A percentile compares a stretch with the other conserved stretches of the same genome.
These are phyloP conservation scores for Paradisaea rubra DNA, from an alignment of 2,113 vertebrate species.

Conservation along the genomic window DNA sequence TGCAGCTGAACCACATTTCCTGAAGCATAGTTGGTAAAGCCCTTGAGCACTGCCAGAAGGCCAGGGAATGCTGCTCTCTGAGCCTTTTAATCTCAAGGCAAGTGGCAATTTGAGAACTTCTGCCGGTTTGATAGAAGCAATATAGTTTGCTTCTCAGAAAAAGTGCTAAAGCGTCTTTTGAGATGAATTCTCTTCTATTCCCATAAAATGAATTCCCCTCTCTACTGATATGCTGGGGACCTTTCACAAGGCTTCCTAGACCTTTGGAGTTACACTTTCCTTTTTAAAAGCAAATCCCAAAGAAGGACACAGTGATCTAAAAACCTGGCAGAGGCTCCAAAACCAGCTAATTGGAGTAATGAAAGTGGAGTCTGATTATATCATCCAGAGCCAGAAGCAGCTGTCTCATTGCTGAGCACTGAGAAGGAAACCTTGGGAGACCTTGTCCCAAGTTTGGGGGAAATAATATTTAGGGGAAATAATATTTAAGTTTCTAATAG, in stretches of 20 bases:
- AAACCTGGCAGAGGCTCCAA: neutral
- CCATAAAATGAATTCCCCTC: neutral
- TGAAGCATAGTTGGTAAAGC: neutral
- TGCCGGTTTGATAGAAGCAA: neutral
- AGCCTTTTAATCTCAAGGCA: neutral
- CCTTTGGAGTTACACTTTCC: neutral
- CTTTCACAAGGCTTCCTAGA: neutral
- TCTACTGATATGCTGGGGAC: neutral
- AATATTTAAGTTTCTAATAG: neutral
- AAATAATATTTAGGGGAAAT: neutral
- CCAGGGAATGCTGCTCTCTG: neutral
- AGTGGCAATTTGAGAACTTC: neutral
- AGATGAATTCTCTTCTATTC: neutral
- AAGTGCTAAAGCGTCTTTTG: neutral
- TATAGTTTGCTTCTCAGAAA: neutral
- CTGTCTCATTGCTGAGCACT: neutral
- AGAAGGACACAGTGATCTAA: neutral
- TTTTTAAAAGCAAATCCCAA: neutral
- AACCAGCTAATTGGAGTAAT: neutral
- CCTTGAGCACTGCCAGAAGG: neutral
- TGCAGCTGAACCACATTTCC: neutral
- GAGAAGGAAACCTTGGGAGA: neutral
- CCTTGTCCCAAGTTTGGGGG: neutral
- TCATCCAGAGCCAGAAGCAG: neutral
- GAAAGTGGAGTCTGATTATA: neutral